Evolutionary conservation across 1,140 invertebrate species (phyloP).

Genomic region (Zaprionus tsacasi): DNA sequence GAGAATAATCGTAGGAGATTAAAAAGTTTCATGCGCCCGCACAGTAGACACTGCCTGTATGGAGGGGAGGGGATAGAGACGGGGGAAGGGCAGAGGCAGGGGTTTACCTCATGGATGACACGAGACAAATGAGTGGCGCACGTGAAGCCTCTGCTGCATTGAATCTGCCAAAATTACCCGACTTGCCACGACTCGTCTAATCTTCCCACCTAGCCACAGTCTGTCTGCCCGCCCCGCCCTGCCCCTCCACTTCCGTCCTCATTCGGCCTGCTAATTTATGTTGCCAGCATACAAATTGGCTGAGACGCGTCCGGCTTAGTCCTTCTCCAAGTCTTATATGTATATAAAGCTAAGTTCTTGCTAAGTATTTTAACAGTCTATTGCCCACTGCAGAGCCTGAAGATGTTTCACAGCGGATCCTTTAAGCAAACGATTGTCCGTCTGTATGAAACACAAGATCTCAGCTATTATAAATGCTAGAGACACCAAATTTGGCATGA

Average conservation of each 20-base stretch:
- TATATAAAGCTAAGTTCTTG: background rate
- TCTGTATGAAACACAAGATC: no score
- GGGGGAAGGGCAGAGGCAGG: background rate
- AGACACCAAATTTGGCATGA: no score
- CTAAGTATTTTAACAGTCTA: background rate
- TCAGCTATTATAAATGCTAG: no score
- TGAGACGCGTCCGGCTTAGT: background rate
- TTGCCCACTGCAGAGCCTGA: no score
- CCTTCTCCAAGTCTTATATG: background rate
- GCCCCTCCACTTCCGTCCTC: background rate
- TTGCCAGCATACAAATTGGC: constrained; percentile 74
- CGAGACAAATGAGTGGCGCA: constrained; percentile 77
- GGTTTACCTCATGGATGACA: constrained; percentile 41
- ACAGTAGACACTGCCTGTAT: constrained; percentile 10
- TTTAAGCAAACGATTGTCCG: no score
- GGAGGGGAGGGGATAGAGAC: background rate
- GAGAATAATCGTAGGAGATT: constrained; percentile 84
- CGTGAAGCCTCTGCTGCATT: constrained; percentile 63
- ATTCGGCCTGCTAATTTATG: constrained; percentile 70
- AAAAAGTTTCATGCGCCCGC: constrained; percentile 79
- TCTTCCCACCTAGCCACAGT: background rate
- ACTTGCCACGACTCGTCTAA: background rate
- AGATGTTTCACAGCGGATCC: no score
- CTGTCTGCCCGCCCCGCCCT: background rate
- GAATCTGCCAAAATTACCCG: background rate